Evolutionary conservation across 2,797 vertebrate species (phyloP).

Genomic region (Distichodus sexfasciatus): DNA sequence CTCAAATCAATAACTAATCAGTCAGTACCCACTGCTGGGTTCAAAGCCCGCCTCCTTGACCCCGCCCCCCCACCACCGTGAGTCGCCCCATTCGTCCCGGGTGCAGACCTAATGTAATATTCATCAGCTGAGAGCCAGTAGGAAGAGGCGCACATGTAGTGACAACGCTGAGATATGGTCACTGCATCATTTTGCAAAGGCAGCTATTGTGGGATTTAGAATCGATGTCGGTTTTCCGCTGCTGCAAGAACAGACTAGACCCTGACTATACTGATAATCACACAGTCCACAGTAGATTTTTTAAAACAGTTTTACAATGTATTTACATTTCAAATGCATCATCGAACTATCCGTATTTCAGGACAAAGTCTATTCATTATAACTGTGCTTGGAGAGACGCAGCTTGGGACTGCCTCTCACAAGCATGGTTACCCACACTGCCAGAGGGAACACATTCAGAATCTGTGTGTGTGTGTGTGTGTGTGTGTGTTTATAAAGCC

Average conservation of each 20-base stretch:
- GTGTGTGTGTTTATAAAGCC: slow-evolving; percentile 4
- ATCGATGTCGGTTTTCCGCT: not conserved
- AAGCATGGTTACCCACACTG: slow-evolving; percentile 3
- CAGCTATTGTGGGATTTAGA: not conserved
- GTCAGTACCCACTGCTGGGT: slow-evolving; percentile 20
- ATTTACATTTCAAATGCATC: too few species aligned
- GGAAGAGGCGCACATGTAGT: not conserved
- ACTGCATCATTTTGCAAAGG: slow-evolving; percentile 11
- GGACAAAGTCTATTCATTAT: too few species aligned
- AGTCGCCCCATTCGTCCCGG: slow-evolving; percentile 29
- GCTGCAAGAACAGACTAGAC: not conserved
- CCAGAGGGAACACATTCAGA: slow-evolving; percentile 27
- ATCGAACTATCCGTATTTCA: too few species aligned
- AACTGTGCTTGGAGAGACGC: too few species aligned
- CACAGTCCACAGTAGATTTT: too few species aligned
- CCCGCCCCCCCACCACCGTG: not conserved
- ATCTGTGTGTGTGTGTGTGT: not conserved
- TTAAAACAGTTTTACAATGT: too few species aligned
- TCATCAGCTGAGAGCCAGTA: slow-evolving; percentile 42
- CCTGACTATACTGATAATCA: not conserved
- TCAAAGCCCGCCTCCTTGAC: slow-evolving; percentile 14
- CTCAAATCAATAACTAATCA: slow-evolving; percentile 27
- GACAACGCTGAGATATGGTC: slow-evolving; percentile 14
- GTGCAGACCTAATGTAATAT: slow-evolving; percentile 33
- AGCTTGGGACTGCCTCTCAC: slow-evolving; percentile 18